phyloP scores from a whole-genome alignment of 2,113 vertebrate species.

The Odobenus rosmarus region DNA sequence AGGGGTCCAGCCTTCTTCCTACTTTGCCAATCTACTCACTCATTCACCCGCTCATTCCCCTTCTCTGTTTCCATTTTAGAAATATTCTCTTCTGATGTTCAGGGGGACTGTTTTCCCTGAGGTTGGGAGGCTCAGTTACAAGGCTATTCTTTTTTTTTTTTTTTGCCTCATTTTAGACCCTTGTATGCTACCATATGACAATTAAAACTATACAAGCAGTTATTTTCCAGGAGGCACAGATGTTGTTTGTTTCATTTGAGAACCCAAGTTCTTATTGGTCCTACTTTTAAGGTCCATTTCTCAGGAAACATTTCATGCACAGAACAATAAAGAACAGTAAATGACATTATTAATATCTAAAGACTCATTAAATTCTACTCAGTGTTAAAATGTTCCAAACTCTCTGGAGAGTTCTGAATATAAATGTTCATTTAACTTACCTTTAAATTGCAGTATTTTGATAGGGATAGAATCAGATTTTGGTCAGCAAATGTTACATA shows the following conservation, averaged over 20 bases:
- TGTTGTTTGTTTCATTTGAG: conserved; percentile 71
- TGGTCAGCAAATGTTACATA: conserved; percentile 62
- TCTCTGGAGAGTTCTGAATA: conserved; percentile 64
- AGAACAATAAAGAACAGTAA: conserved; percentile 62
- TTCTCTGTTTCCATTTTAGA: neutral
- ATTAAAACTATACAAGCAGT: conserved; percentile 48
- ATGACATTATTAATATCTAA: conserved; percentile 74
- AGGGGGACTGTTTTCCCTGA: neutral
- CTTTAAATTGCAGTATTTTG: conserved; percentile 57
- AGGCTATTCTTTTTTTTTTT: neutral
- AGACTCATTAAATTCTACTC: conserved; percentile 70
- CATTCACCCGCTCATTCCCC: neutral
- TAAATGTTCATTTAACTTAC: conserved; percentile 66
- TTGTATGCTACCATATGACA: conserved; percentile 1
- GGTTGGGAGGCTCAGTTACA: neutral
- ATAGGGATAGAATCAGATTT: conserved; percentile 7
- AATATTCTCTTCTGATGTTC: neutral
- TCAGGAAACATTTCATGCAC: conserved; percentile 52
- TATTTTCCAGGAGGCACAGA: conserved; percentile 66
- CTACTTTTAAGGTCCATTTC: conserved; percentile 72
- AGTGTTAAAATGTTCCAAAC: conserved; percentile 60
- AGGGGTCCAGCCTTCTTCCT: neutral
- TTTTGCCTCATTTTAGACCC: neutral
- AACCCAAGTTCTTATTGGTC: conserved; percentile 48
- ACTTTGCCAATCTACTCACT: neutral